Conservation (phyloP, 2,113 vertebrate species). For the Accipiter virgatus region DNA sequence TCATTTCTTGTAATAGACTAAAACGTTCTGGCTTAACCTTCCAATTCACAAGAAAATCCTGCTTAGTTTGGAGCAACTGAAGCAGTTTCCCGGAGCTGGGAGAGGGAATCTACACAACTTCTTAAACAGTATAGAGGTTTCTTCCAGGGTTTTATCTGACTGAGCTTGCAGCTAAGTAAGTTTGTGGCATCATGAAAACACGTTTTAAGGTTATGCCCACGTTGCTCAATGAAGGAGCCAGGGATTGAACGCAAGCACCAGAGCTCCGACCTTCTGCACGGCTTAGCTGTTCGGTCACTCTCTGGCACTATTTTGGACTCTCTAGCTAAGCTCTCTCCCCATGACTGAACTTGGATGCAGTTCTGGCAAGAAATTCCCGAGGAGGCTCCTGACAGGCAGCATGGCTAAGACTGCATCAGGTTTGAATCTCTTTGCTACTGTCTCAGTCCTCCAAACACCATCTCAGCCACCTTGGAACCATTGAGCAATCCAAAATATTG, state of each 20-base stretch:
- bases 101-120: not conserved
- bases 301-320: not conserved
- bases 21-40: not conserved
- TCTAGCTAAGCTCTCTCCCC: not conserved
- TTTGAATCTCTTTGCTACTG: not conserved
- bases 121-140: not conserved
- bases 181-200: not conserved
- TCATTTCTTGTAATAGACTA: not conserved
- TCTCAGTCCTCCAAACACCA: not conserved
- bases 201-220: not conserved
- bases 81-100: not conserved
- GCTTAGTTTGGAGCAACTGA: not conserved
- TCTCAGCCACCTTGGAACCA: not conserved
- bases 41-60: not conserved
- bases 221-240: not conserved
- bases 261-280: not conserved
- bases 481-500: not conserved
- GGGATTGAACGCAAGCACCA: rapidly evolving
- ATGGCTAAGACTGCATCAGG: not conserved
- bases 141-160: not conserved
- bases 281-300: not conserved
- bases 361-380: not conserved
- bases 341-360: not conserved
- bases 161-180: not conserved
- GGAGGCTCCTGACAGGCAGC: not conserved